phyloP scores from a whole-genome alignment of 1,140 invertebrate genomes.

The Diabrotica undecimpunctata region DNA sequence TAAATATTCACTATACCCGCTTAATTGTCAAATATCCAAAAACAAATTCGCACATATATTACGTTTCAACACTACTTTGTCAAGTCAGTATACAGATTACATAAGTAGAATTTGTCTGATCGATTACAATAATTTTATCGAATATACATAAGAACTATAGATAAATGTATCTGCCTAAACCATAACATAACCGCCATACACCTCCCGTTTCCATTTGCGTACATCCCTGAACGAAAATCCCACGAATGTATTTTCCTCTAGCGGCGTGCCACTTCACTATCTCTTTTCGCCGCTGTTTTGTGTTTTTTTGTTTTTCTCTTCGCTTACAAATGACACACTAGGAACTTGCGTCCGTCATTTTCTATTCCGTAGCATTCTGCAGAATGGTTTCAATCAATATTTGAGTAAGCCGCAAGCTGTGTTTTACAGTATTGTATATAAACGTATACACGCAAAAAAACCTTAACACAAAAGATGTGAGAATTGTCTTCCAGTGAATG shows the following conservation, averaged over 20 bases:
- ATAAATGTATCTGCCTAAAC: too few species aligned
- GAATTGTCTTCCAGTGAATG: background rate
- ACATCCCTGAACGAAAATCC: too few species aligned
- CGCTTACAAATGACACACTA: conserved; percentile 2
- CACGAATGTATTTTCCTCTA: background rate
- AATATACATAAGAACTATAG: too few species aligned
- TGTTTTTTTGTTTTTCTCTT: background rate
- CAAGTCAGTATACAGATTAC: too few species aligned
- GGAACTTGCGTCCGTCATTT: background rate
- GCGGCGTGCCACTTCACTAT: background rate
- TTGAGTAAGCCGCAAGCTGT: background rate
- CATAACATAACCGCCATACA: too few species aligned
- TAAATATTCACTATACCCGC: too few species aligned
- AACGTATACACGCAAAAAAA: background rate
- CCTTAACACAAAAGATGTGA: background rate
- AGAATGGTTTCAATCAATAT: background rate
- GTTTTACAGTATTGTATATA: background rate
- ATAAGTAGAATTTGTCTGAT: too few species aligned
- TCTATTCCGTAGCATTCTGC: background rate
- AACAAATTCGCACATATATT: too few species aligned
- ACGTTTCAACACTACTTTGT: too few species aligned
- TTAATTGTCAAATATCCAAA: too few species aligned
- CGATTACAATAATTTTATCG: too few species aligned
- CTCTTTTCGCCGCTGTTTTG: background rate
- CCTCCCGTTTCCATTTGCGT: too few species aligned